Conservation (phyloP, 2,797 vertebrate species). For the Diglossa cyanea region DNA sequence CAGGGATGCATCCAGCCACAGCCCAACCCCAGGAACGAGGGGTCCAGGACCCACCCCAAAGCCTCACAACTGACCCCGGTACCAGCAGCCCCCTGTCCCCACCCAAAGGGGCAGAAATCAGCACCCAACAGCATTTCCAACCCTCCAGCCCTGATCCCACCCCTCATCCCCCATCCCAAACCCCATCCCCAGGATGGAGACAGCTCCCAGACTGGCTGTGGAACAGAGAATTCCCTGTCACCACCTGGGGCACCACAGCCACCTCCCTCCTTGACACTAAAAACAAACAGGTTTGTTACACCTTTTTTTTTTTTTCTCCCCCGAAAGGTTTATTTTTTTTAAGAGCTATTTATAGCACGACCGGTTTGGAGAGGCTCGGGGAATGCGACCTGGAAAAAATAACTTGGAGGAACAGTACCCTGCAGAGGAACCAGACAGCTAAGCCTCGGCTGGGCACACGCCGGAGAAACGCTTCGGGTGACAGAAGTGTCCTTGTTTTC, state of each 20-base stretch:
- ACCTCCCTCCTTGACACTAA: background rate
- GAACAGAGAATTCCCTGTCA: background rate
- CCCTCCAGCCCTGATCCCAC: background rate
- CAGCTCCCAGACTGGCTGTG: background rate
- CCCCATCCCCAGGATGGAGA: background rate
- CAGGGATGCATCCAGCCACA: background rate
- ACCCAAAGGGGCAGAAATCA: background rate
- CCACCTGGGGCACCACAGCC: background rate
- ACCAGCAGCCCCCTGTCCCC: background rate
- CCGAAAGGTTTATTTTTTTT: slow-evolving; percentile 31
- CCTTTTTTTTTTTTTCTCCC: slow-evolving; percentile 17
- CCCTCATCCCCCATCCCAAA: background rate
- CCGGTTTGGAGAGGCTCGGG: slow-evolving; percentile 26
- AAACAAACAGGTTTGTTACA: slow-evolving; percentile 43
- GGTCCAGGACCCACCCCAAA: background rate
- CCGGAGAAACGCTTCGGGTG: slow-evolving; percentile 6
- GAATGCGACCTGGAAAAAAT: slow-evolving; percentile 24
- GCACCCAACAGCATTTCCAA: background rate
- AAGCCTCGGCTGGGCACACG: slow-evolving; percentile 40
- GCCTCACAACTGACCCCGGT: background rate
- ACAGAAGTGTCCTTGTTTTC: slow-evolving; percentile 49
- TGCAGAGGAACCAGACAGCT: slow-evolving; percentile 38
- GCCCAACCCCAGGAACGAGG: accelerated
- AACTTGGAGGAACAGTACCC: slow-evolving; percentile 33
- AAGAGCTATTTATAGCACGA: slow-evolving; percentile 62